These are phyloP conservation scores for Rhea pennata DNA, from an alignment of 2,113 vertebrate species.

Conservation along the genomic window DNA sequence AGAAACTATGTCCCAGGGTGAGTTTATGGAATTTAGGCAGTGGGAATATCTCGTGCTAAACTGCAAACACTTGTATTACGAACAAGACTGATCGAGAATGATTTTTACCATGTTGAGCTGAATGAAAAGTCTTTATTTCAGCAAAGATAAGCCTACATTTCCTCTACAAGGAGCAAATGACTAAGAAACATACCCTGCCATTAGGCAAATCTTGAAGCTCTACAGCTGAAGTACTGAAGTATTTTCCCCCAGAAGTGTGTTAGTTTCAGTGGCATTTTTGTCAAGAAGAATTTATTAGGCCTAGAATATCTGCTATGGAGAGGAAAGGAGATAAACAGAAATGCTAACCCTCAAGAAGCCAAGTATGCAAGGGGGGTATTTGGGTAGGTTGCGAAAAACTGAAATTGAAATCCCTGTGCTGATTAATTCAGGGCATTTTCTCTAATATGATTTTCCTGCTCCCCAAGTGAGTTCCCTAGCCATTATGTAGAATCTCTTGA, in stretches of 20 bases:
- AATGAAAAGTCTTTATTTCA: neutral
- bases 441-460: rapidly evolving
- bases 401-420: neutral
- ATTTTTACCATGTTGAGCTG: neutral
- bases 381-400: neutral
- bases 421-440: neutral
- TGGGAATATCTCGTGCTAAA: neutral
- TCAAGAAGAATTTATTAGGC: neutral
- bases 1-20: neutral
- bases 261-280: neutral
- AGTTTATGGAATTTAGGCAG: neutral
- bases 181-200: neutral
- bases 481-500: neutral
- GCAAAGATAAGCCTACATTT: neutral
- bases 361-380: neutral
- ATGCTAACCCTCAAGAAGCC: neutral
- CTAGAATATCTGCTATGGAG: neutral
- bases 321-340: neutral
- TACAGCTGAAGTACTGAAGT: neutral
- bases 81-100: neutral
- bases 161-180: neutral
- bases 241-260: rapidly evolving
- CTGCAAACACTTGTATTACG: neutral
- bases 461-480: neutral
- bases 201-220: neutral